Evolutionary conservation across 2,113 vertebrate genomes (phyloP).

Genomic region (Cynocephalus volans): DNA sequence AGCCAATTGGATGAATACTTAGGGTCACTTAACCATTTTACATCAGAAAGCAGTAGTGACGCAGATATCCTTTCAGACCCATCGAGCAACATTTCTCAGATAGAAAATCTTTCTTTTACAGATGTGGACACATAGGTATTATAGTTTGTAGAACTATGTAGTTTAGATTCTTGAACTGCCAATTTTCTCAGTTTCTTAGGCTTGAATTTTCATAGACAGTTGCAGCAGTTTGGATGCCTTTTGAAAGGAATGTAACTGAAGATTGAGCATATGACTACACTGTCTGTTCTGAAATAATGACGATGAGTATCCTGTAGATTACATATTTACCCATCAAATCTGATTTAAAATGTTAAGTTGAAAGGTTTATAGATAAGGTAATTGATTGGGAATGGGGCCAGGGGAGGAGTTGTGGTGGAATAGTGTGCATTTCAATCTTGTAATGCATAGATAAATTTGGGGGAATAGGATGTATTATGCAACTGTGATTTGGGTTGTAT

Average conservation of each 20-base stretch:
- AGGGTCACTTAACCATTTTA: constrained; percentile 43
- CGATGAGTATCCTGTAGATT: constrained; percentile 77
- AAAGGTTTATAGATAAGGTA: constrained; percentile 69
- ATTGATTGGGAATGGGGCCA: neutral
- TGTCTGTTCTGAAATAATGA: constrained; percentile 77
- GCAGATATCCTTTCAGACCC: constrained; percentile 30
- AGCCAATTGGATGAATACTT: constrained; percentile 17
- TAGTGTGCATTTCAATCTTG: constrained; percentile 36
- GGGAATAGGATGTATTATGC: constrained; percentile 61
- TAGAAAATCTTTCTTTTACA: constrained; percentile 59
- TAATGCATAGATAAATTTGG: constrained; percentile 51
- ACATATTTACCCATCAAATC: constrained; percentile 69
- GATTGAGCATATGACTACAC: constrained; percentile 70
- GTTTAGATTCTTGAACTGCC: constrained; percentile 70
- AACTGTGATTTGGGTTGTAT: constrained; percentile 72
- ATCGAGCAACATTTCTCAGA: constrained; percentile 39
- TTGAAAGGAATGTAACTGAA: constrained; percentile 83
- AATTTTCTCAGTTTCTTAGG: constrained; percentile 75
- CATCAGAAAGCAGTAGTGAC: constrained; percentile 28
- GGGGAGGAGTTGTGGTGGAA: neutral
- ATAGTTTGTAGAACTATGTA: constrained; percentile 50
- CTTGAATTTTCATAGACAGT: constrained; percentile 82
- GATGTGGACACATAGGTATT: neutral
- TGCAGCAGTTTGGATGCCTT: constrained; percentile 81
- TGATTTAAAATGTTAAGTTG: constrained; percentile 57